Evolutionary conservation across 2,113 vertebrate genomes (phyloP).

Genomic region (Podarcis cretensis): DNA sequence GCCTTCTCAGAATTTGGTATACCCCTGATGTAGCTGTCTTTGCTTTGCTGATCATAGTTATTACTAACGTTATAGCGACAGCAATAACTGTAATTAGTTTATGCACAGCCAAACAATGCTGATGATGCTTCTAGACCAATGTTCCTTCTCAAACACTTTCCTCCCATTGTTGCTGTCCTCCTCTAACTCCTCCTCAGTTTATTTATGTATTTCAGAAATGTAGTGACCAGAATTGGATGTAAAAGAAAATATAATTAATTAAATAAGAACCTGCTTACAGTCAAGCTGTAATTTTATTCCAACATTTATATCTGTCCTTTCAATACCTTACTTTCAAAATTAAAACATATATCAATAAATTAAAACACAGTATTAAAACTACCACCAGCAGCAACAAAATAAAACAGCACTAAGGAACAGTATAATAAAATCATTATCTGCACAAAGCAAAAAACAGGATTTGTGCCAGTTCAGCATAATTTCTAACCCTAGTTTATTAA

Average conservation of each 20-base stretch:
- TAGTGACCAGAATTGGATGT: background rate
- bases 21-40: no score
- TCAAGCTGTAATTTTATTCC: background rate
- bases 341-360: background rate
- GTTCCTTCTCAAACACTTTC: background rate
- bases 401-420: no score
- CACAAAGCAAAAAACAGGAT: no score
- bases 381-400: no score
- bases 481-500: no score
- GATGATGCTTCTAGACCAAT: background rate
- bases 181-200: background rate
- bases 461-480: no score
- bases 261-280: background rate
- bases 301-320: background rate
- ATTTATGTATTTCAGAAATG: background rate
- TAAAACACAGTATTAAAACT: background rate
- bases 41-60: background rate
- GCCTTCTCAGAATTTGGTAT: background rate
- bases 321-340: background rate
- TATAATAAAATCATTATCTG: no score
- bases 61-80: background rate
- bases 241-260: background rate
- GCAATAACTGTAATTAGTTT: background rate
- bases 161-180: background rate
- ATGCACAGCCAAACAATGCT: background rate